These are phyloP conservation scores for Schrankia costaestrigalis DNA, from an alignment of 2,888 invertebrate genomes.

Conservation along the genomic window DNA sequence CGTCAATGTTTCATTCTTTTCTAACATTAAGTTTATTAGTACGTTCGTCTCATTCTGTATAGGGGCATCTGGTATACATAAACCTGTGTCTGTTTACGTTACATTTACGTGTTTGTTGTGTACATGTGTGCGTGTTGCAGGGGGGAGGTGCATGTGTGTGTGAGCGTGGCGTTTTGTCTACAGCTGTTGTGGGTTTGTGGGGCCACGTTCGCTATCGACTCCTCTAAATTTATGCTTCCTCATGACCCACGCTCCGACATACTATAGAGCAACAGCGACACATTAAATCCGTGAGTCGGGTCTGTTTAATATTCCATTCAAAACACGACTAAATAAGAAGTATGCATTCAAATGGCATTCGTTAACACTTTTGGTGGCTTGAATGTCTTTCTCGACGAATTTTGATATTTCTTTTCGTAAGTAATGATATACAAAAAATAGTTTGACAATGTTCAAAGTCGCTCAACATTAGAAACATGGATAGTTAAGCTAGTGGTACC, in stretches of 20 bases:
- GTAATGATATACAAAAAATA: constrained; percentile 10
- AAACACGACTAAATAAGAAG: constrained; percentile 43
- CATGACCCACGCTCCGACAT: constrained; percentile 65
- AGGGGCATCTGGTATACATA: constrained; percentile 79
- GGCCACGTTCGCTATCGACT: constrained; percentile 61
- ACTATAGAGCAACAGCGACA: constrained; percentile 40
- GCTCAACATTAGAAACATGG: too few species aligned
- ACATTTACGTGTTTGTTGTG: constrained; percentile 45
- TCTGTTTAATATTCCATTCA: constrained; percentile 59
- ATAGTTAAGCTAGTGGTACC: constrained; percentile 45
- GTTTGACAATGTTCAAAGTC: constrained; percentile 23
- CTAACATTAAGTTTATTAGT: constrained; percentile 49
- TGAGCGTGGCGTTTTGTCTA: constrained; percentile 63
- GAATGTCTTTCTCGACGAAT: constrained; percentile 24
- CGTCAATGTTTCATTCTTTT: constrained; percentile 52
- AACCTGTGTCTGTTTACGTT: constrained; percentile 76
- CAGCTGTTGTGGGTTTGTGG: constrained; percentile 76
- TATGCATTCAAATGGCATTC: constrained; percentile 45
- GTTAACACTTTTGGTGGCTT: constrained; percentile 31
- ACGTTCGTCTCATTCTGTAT: constrained; percentile 64
- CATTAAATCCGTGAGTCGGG: constrained; percentile 46
- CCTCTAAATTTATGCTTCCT: constrained; percentile 77
- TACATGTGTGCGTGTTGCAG: constrained; percentile 55
- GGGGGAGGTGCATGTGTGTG: constrained; percentile 68
- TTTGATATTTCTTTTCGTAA: constrained; percentile 14